Base-by-base conservation (phyloP, 2,888 invertebrate species). In the Dynastes grantii region DNA sequence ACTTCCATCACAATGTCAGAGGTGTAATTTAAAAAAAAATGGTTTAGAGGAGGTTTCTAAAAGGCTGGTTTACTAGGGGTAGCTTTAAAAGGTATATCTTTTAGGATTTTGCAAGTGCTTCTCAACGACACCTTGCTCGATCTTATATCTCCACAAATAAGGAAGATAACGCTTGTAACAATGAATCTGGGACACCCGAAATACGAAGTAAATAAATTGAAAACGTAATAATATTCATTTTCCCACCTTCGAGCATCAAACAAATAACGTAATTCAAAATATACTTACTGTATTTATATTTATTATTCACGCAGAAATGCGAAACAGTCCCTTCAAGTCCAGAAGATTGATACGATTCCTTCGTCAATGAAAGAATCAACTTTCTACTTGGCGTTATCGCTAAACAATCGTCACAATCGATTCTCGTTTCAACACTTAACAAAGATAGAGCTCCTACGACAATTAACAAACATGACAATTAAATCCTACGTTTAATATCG, bases 271-370 rank as follows among this genome's bases (percentile, higher is more conserved):
- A n/a, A 27, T 16, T 27, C 11, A 45, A 55, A 67, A 53, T 65
- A 61, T 84, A 90, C 90, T 91, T 88, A 92, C 92, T 88, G 86
- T 90, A 90, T 84, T 90, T 89, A 76, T 88, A 86, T 81, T 88
- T 87, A 13, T 85, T 84, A 64, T 86, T 88, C 79, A 86, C 86
- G 79, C 88, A 87, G 82, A 89, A 89, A 80, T 85, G 87, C 9
- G 90, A 90, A 32, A 88, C 84, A 82, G 86, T 88, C 70, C 92
- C 92, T 83, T 91, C 91, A 51, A 92, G 82, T 11, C 92, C 92
- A 32, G 92, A 86, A 71, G 86, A 87, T 82, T 91, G 90, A 84
- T 90, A 92, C 55, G 90, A 89, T 80, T 90, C 89, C 79, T 89
- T 89, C 55, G 86, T 84, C 58, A 92, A 83, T 4, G 90, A 90